Base-by-base conservation (phyloP, 1,140 invertebrate genomes). In the Phortica variegata region DNA sequence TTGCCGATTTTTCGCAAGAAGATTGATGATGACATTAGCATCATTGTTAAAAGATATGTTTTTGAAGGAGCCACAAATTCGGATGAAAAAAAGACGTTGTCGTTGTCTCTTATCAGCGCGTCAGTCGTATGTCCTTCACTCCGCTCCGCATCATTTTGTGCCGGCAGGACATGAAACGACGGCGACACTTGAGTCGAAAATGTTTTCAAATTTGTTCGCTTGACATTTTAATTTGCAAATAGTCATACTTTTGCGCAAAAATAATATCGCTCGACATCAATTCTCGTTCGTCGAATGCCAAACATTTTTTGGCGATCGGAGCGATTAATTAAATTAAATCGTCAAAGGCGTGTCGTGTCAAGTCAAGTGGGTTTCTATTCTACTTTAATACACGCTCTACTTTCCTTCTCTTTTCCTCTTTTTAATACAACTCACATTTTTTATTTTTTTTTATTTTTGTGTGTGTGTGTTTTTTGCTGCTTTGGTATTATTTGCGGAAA, bases 1-100 rank as follows among this genome's bases (percentile, higher is more conserved):
- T 54, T 47, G 29, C 29, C 43, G 46, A 55, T 44, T 51, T 57
- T 60, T 57, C 29, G 58, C 60, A 68, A 51, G 68, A 71, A 71
- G 66, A 71, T 71, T 71, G 66, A 71, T 71, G 66, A 71, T 71
- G 66, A 71, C 66, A 71, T 71, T 71, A 71, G 66, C 66, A 71
- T 71, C 66, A 63, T 66, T 71, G 66, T 71, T 55, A 54, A 71
- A 65, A 53, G 52, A 62, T n/a, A n/a, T n/a, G n/a, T 60, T 70
- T 60, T 61, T 56, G 65, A 58, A 48, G 52, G 48, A 46, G 38
- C 45, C 18, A 55, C 36, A 52, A 51, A 48, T 44, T 54, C n/a
- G 49, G 47, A 42, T 47, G 59, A 49, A 56, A 29, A 29, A 7
- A 29, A 29, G 26, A 12, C 26, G 12, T 6, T 12, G 6, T 29